Evolutionary conservation across 2,113 vertebrate species (phyloP), one percentile per base, ranked within the genome.

Genomic region (Piliocolobus tephrosceles): DNA sequence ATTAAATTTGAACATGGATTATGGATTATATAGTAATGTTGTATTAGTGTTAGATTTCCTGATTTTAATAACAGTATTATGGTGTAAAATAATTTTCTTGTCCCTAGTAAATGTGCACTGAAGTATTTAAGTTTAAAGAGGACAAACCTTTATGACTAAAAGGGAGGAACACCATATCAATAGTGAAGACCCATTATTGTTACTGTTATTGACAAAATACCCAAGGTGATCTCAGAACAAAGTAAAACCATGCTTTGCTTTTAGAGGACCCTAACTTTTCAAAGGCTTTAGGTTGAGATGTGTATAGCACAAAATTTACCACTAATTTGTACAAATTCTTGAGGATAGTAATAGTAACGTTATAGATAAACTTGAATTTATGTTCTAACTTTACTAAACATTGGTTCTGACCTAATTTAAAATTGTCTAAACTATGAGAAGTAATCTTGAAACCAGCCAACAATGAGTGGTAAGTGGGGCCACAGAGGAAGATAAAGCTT

Each of bases 311-410:
- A 84, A 97, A 92, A 84, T 88, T 92, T 45, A 47, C 20, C 12
- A 47, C 45, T 52, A 58, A 73, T 85, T 96, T 86, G 5, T 90
- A 86, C 25, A 91, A 43, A 68, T 78, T 86, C 61, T 91, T 96
- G 66, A 90, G 17, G 25, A 66, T 38, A 93, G 66, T 38, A 83
- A 76, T 1, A 86, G 52, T 81, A 40, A 82, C 38, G 23, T 40
- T 79, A 23, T 10, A 92, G 3, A 85, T 64, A 75, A 92, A 23
- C n/a, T 50, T 87, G 80, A 90, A 66, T 92, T 92, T 78, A 70
- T 38, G 73, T 45, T 95, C 17, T 88, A 35, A 82, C 61, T 85
- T 87, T 23, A 58, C 81, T 95, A 88, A 96, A 58, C 50, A 89
- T 25, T 90, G 58, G 66, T 55, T 38, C 17, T 70, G 35, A 12